A percentile compares a stretch with the other conserved stretches of the same genome.
These are phyloP conservation scores for Cettia cetti DNA, from an alignment of 2,113 vertebrate species.

Conservation along the genomic window DNA sequence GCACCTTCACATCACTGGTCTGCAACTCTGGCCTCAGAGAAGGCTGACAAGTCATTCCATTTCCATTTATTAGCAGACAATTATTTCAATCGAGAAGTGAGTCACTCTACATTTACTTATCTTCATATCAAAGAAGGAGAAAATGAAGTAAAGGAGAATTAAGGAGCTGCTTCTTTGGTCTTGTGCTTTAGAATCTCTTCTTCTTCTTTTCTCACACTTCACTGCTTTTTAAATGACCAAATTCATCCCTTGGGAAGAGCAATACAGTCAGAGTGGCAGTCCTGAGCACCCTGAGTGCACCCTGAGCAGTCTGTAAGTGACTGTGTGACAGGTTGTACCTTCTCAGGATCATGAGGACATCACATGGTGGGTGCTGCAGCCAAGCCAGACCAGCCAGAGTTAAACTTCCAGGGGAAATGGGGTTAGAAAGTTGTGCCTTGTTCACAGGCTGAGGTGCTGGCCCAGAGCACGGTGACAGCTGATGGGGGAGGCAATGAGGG, in stretches of 20 bases:
- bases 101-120: not conserved
- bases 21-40: not conserved
- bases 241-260: not conserved
- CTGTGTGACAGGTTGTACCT: not conserved
- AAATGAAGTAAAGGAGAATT: not conserved
- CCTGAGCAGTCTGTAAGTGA: not conserved
- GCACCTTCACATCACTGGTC: not conserved
- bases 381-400: not conserved
- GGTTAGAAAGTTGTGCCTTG: accelerated
- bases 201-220: not conserved
- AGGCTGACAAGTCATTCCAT: not conserved
- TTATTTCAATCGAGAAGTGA: not conserved
- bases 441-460: not conserved
- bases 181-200: not conserved
- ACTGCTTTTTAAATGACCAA: not conserved
- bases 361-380: not conserved
- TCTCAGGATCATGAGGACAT: not conserved
- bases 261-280: not conserved
- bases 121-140: not conserved
- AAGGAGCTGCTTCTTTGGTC: not conserved
- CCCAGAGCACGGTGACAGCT: not conserved
- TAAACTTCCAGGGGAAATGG: not conserved
- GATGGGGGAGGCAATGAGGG: not conserved
- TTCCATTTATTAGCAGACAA: not conserved
- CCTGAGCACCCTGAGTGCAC: no score